Base-by-base conservation (phyloP, 2,888 invertebrate genomes). In the Nineta flava region DNA sequence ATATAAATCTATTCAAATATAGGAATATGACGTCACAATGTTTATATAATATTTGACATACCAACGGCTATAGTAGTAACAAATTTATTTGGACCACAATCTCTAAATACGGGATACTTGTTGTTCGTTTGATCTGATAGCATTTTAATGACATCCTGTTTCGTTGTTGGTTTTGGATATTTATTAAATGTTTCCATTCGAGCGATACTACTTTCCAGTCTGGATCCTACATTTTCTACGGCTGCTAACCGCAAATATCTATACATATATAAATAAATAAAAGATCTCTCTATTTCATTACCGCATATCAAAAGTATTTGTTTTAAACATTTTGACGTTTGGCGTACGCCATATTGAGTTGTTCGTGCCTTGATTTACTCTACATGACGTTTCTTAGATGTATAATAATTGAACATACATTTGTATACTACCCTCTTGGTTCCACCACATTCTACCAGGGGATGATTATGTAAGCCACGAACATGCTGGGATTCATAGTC, bases 1-100 rank as follows among this genome's bases (percentile, higher is more conserved):
- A 19, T 19, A 19, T 19, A 19, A 4, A 5, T 6, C 6, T 26
- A 26, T 26, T 26, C 2, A 19, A 19, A n/a, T n/a, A n/a, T n/a
- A n/a, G 19, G 4, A 26, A 7, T 26, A 3, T 6, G 26, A 6
- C 7, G 26, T 26, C 7, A 26, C 4, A 26, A 26, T 26, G 42
- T 48, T 7, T 7, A n/a, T n/a, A n/a, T n/a, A n/a, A n/a, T n/a
- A n/a, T n/a, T 6, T 49, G 9, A 10, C n/a, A 40, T 65, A 79
- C 88, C 87, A 51, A 82, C 80, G 17, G 85, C 82, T 46, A 91
- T 81, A 5, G 91, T 91, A 63, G 81, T 82, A 9, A 88, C 81
- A 44, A 67, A 60, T 57, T 83, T 79, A 10, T 76, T 72, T 1
- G 69, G 67, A 17, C 72, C 69, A 51, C 64, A 60, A 44, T 83